Evolutionary conservation across 2,888 invertebrate species (phyloP).

Genomic region (Athrips mouffetella): DNA sequence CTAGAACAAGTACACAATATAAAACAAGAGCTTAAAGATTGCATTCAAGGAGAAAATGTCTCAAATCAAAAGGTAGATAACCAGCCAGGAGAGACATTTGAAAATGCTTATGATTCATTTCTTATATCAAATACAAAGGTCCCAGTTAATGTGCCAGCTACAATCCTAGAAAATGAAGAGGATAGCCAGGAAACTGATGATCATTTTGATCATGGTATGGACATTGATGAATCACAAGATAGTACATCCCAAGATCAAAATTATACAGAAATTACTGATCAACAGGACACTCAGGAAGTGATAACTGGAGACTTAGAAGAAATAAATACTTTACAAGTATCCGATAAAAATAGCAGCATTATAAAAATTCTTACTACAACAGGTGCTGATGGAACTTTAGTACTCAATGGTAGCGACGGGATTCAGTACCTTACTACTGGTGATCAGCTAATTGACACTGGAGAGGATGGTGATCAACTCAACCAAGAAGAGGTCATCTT

Average conservation of each 20-base stretch:
- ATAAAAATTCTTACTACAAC: slow-evolving; percentile 61
- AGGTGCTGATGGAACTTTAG: slow-evolving; percentile 51
- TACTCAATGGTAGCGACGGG: slow-evolving; percentile 51
- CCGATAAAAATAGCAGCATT: slow-evolving; percentile 43
- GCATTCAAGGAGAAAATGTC: slow-evolving; percentile 13
- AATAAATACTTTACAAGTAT: slow-evolving; percentile 10
- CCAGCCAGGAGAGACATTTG: slow-evolving; percentile 33
- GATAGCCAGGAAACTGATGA: slow-evolving; percentile 52
- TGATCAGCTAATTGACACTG: slow-evolving; percentile 40
- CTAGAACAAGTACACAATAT: slow-evolving; percentile 22
- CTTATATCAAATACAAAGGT: slow-evolving; percentile 56
- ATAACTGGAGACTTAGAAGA: slow-evolving; percentile 28
- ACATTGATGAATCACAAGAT: slow-evolving; percentile 43
- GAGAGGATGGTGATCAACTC: slow-evolving; percentile 45
- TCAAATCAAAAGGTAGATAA: slow-evolving; percentile 16
- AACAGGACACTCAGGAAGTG: slow-evolving; percentile 31
- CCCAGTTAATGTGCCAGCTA: slow-evolving; percentile 61
- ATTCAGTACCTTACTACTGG: slow-evolving; percentile 58
- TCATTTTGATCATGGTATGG: slow-evolving; percentile 38
- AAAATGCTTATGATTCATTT: slow-evolving; percentile 57
- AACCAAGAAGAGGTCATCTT: slow-evolving; percentile 63
- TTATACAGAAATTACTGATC: slow-evolving; percentile 28
- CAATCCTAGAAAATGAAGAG: slow-evolving; percentile 68
- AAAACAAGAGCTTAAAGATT: slow-evolving; percentile 20
- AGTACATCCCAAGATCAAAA: slow-evolving; percentile 37